Percentiles rank a stretch among this genome's conserved stretches.
Conservation (phyloP, 1,140 invertebrate genomes). For the Bombus waltoni region DNA sequence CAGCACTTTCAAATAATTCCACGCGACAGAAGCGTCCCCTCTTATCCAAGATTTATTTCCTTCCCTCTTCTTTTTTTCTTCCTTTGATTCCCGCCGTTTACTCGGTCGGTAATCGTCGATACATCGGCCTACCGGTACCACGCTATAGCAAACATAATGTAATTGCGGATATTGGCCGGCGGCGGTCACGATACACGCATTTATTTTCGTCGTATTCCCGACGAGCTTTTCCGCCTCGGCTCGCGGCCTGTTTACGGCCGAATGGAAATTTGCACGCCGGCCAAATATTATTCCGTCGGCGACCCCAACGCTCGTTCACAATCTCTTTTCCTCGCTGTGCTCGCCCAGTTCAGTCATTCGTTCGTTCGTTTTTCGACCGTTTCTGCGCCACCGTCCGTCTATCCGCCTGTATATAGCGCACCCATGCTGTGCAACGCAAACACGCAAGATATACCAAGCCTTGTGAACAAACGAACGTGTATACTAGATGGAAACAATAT, state of each 20-base stretch:
- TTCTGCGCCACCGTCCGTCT: conserved; percentile 12
- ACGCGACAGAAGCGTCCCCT: conserved; percentile 17
- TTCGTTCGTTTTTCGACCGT: conserved; percentile 26
- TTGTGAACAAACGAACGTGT: neutral
- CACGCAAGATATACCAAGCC: neutral
- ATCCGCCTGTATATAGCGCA: neutral
- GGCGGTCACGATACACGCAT: conserved; percentile 58
- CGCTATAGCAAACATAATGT: conserved; percentile 59
- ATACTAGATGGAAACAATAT: neutral
- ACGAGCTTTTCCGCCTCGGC: conserved; percentile 69
- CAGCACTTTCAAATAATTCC: conserved; percentile 38
- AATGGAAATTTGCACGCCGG: conserved; percentile 70
- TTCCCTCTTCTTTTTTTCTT: conserved; percentile 8
- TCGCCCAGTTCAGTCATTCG: conserved; percentile 14
- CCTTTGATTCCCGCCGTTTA: neutral
- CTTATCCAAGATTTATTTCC: conserved; percentile 43
- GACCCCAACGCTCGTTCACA: conserved; percentile 20
- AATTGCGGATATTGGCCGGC: conserved; percentile 63
- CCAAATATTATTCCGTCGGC: conserved; percentile 70
- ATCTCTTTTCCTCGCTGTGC: neutral
- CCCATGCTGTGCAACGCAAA: neutral
- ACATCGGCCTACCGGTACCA: conserved; percentile 20
- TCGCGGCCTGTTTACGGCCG: conserved; percentile 68
- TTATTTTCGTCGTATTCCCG: conserved; percentile 63
- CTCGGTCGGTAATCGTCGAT: conserved; percentile 54